A percentile compares a stretch with the other conserved stretches of the same genome.
phyloP scores from a whole-genome alignment of 2,797 vertebrate species.

The Philypnodon macrostomus region DNA sequence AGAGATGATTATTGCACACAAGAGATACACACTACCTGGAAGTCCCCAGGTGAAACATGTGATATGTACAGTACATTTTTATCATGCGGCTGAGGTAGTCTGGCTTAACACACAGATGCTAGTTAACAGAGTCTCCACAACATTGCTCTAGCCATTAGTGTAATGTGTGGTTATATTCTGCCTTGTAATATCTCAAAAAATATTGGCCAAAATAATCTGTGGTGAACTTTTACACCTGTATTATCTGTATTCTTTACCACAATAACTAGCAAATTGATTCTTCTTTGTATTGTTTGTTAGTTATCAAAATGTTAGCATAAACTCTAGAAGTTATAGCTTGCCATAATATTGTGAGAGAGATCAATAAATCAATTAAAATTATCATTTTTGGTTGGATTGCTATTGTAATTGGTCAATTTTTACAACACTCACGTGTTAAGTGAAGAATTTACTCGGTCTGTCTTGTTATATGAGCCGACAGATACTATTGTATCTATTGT shows the following conservation, averaged over 20 bases:
- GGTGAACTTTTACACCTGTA: no score
- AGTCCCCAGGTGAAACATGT: conserved; percentile 36
- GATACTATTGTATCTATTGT: no score
- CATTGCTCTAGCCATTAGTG: conserved; percentile 1
- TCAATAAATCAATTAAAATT: no score
- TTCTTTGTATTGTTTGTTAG: no score
- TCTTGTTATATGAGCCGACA: neutral
- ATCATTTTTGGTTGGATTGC: no score
- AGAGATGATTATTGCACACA: conserved; percentile 19
- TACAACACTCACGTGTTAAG: neutral
- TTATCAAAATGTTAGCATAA: no score
- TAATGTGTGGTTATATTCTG: neutral
- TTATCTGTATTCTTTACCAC: neutral
- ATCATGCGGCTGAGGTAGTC: conserved; percentile 21
- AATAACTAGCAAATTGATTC: no score
- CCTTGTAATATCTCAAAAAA: conserved; percentile 10
- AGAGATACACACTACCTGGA: conserved; percentile 18
- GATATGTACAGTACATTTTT: conserved; percentile 51
- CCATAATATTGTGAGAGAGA: no score
- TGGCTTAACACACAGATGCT: conserved; percentile 20
- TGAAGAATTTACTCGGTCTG: neutral
- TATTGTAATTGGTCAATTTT: no score
- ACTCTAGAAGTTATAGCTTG: no score
- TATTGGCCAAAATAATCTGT: no score
- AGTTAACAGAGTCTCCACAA: conserved; percentile 32